A percentile compares a stretch with the other conserved stretches of the same genome.
Evolutionary conservation across 2,113 vertebrate species (phyloP).

Genomic region (Perca fluviatilis): DNA sequence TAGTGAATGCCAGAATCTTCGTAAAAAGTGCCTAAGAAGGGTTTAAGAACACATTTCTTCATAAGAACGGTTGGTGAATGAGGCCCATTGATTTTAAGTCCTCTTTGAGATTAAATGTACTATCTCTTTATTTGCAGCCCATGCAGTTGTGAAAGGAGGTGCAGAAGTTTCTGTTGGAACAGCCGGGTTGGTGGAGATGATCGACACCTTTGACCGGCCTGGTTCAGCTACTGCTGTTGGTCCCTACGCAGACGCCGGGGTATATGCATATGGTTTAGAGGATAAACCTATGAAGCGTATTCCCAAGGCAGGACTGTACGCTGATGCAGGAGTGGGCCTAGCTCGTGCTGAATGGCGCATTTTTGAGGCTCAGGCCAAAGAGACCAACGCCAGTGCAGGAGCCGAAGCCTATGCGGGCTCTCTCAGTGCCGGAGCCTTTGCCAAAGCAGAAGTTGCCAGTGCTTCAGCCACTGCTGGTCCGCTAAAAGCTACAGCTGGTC

Average conservation of each 20-base stretch:
- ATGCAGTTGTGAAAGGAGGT: too few species aligned
- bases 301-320: not conserved
- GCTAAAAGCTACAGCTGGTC: not conserved
- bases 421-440: not conserved
- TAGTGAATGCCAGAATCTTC: accelerated
- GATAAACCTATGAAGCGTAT: not conserved
- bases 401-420: accelerated
- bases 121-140: too few species aligned
- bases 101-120: too few species aligned
- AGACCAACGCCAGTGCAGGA: not conserved
- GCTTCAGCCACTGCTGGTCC: constrained; percentile 15
- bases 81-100: too few species aligned
- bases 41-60: too few species aligned
- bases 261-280: not conserved
- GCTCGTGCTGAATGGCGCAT: not conserved
- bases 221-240: not conserved
- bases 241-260: not conserved
- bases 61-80: too few species aligned
- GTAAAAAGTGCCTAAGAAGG: too few species aligned
- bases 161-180: too few species aligned
- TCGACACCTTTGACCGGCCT: too few species aligned
- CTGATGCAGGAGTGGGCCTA: not conserved
- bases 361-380: constrained; percentile 6
- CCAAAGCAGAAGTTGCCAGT: constrained; percentile 4
- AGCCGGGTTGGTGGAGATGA: too few species aligned